Percentiles rank a stretch among this genome's conserved stretches.
Evolutionary conservation across 2,797 vertebrate genomes (phyloP).

Genomic region (Spatula versicolor): DNA sequence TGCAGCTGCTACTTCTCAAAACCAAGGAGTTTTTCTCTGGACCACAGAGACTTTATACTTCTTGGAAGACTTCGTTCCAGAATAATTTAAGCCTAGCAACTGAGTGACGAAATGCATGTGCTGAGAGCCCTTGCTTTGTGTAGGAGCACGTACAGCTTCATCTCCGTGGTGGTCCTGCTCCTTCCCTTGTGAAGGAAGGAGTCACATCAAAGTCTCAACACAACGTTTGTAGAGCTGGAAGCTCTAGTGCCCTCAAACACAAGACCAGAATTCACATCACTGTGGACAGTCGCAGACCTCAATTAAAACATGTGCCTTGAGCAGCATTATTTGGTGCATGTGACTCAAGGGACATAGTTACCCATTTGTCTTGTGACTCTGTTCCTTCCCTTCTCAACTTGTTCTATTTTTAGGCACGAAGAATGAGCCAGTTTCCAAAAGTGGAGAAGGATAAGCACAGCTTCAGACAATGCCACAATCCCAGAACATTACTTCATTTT

Average conservation of each 20-base stretch:
- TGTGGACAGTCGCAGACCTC: background rate
- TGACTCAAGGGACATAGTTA: background rate
- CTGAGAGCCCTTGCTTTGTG: background rate
- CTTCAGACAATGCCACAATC: slow-evolving; percentile 45
- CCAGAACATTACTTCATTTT: slow-evolving; percentile 39
- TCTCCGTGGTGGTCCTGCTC: background rate
- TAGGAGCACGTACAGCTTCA: background rate
- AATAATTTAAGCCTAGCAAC: background rate
- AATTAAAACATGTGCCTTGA: background rate
- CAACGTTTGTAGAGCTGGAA: background rate
- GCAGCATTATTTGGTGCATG: background rate
- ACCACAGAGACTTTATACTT: background rate
- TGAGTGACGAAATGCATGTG: background rate
- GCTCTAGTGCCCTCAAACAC: background rate
- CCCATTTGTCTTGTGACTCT: slow-evolving; percentile 34
- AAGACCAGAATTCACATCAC: background rate
- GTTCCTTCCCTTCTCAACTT: slow-evolving; percentile 3
- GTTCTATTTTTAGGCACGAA: slow-evolving; percentile 56
- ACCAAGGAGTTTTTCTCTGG: background rate
- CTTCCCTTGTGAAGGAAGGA: background rate
- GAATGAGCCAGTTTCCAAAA: slow-evolving; percentile 56
- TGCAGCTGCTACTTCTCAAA: background rate
- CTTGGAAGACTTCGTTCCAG: background rate
- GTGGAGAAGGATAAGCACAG: slow-evolving; percentile 23
- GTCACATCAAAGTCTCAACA: background rate